Conservation (phyloP, 92 coral and sea anemone species). For the Porites rus region DNA sequence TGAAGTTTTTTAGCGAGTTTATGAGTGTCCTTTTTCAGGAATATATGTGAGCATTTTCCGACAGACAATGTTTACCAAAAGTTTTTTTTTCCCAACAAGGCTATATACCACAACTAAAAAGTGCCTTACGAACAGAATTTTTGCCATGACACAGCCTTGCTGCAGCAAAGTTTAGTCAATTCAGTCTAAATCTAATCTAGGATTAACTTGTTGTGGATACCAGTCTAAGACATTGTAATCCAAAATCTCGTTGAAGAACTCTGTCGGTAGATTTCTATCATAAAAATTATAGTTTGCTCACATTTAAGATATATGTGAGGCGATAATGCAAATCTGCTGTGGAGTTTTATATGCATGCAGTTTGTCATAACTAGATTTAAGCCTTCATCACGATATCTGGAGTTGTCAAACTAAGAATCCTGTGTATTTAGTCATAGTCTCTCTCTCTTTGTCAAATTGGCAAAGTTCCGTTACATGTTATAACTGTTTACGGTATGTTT, state of each 20-base stretch:
- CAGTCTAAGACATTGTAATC: not conserved
- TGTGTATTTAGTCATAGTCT: too few species aligned
- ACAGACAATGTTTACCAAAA: not conserved
- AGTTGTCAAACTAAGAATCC: not conserved
- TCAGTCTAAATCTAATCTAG: not conserved
- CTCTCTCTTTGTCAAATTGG: not conserved
- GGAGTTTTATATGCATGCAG: not conserved
- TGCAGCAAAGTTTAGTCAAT: not conserved
- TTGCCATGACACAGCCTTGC: not conserved
- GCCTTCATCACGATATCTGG: not conserved
- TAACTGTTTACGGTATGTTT: too few species aligned
- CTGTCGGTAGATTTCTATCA: slow-evolving; percentile 39
- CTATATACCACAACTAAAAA: not conserved
- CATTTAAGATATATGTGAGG: not conserved
- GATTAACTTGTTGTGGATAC: not conserved
- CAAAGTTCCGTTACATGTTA: not conserved
- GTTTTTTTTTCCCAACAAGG: not conserved
- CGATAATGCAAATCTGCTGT: not conserved
- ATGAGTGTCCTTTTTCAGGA: not conserved
- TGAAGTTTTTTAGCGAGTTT: too few species aligned
- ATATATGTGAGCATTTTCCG: not conserved
- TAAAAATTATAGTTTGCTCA: not conserved
- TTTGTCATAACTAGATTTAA: not conserved
- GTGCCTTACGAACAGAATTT: not conserved
- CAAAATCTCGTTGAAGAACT: slow-evolving; percentile 17